Conservation (phyloP, 2,113 vertebrate genomes). For the Hippopotamus amphibius region DNA sequence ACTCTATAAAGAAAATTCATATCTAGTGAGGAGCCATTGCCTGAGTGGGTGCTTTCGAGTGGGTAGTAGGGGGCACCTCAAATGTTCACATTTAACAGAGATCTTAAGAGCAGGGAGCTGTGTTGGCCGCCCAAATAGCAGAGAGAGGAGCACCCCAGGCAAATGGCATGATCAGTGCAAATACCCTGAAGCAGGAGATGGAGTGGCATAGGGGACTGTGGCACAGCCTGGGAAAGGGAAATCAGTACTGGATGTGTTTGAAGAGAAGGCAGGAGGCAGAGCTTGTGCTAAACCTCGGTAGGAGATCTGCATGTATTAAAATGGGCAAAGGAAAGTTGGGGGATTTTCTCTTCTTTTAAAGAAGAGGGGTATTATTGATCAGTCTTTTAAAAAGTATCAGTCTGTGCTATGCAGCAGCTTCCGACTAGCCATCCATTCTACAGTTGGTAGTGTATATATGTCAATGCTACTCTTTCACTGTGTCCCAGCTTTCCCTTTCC, state of each 20-base stretch:
- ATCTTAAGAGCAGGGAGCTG: not conserved
- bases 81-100: not conserved
- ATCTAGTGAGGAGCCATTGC: not conserved
- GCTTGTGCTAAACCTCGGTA: accelerated
- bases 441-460: no score
- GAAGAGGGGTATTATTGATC: not conserved
- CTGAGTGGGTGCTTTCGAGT: not conserved
- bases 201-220: not conserved
- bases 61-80: not conserved
- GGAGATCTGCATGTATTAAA: not conserved
- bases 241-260: not conserved
- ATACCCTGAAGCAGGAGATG: not conserved
- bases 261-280: not conserved
- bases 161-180: not conserved
- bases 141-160: not conserved
- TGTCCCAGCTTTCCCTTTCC: no score
- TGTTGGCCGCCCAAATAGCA: not conserved
- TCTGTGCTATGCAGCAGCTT: not conserved
- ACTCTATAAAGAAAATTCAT: not conserved
- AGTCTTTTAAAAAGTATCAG: not conserved
- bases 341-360: not conserved
- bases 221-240: not conserved
- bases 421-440: no score
- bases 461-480: no score
- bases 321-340: not conserved